Base-by-base conservation (phyloP, 2,888 invertebrate genomes). In the Harpalus rubripes region DNA sequence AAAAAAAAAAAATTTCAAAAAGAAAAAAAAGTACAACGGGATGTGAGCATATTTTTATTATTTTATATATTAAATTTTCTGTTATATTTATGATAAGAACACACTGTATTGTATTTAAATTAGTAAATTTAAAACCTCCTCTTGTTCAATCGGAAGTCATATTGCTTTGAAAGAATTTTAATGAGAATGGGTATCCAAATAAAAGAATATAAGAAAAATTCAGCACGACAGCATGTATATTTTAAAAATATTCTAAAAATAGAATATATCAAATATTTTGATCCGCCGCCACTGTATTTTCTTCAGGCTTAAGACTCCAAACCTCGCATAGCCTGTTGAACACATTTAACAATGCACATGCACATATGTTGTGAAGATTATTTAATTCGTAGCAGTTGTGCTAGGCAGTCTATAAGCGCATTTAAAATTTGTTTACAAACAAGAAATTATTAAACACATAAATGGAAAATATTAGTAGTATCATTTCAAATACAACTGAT, bases 311-410 rank as follows among this genome's bases (percentile, higher is more conserved):
- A 3, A 22, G 32, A 32, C 32, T 32, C 44, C 16, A 44, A 74
- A 10, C 39, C 68, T 41, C 72, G 41, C 52, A 18, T 74, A 74
- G 72, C 72, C 72, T 74, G 72, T 74, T 74, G 72, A 74, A 74
- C 72, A 74, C 72, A 74, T 74, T 74, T 41, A 74, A 74, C 72
- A 74, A 74, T 74, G 72, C 44, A 41, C 65, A 65, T 65, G 72
- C 44, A 44, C 68, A 68, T 68, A 68, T 68, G 68, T 39, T 44
- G 72, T 74, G 22, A 44, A 74, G 15, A 74, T 74, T 74, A 74
- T 74, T 74, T 74, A 22, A 74, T 74, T 74, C 72, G 10, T 15
- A 74, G 16, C 72, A 74, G 72, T 74, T 41, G 72, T 68, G 39
- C 32, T 68, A 68, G n/a, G 39, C n/a, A 12, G 68, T 68, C 15